These are phyloP conservation scores for Cheilosia grossa DNA, from an alignment of 2,888 invertebrate genomes.

Conservation along the genomic window DNA sequence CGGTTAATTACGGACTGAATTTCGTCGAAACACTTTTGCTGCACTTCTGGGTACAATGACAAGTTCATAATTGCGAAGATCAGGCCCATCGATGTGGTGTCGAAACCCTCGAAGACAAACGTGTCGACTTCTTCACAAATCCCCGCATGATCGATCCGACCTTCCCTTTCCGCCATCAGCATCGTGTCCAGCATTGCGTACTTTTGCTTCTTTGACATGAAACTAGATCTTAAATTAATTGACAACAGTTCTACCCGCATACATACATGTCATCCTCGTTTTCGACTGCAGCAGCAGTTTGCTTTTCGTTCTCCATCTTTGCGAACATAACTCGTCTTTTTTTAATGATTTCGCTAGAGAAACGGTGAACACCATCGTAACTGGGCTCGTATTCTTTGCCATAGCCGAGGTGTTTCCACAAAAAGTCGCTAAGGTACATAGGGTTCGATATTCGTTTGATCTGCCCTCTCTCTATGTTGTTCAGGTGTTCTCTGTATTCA, in stretches of 20 bases:
- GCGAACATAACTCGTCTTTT: slow-evolving; percentile 75
- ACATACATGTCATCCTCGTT: neutral
- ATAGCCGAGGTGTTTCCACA: slow-evolving; percentile 75
- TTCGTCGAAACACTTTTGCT: slow-evolving; percentile 78
- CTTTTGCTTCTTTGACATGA: slow-evolving; percentile 76
- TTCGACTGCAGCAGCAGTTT: neutral
- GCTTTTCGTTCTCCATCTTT: neutral
- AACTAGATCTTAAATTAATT: slow-evolving; percentile 51
- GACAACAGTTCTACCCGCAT: neutral
- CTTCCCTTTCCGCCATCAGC: slow-evolving; percentile 77
- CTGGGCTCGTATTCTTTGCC: slow-evolving; percentile 72
- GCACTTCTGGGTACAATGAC: slow-evolving; percentile 77
- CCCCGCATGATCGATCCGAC: slow-evolving; percentile 81
- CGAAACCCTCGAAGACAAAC: slow-evolving; percentile 85
- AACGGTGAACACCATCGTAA: slow-evolving; percentile 77
- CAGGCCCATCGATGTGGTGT: slow-evolving; percentile 78
- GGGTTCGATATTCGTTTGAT: slow-evolving; percentile 78
- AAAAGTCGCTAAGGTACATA: slow-evolving; percentile 64
- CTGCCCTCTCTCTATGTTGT: slow-evolving; percentile 75
- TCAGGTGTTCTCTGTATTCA: slow-evolving; percentile 76
- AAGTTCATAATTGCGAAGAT: slow-evolving; percentile 79
- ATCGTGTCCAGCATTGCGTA: slow-evolving; percentile 79
- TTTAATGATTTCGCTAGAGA: slow-evolving; percentile 79
- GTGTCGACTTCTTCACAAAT: slow-evolving; percentile 89
- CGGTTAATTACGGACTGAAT: slow-evolving; percentile 77